phyloP scores from a whole-genome alignment of 2,888 invertebrate genomes.

The Empis livida region DNA sequence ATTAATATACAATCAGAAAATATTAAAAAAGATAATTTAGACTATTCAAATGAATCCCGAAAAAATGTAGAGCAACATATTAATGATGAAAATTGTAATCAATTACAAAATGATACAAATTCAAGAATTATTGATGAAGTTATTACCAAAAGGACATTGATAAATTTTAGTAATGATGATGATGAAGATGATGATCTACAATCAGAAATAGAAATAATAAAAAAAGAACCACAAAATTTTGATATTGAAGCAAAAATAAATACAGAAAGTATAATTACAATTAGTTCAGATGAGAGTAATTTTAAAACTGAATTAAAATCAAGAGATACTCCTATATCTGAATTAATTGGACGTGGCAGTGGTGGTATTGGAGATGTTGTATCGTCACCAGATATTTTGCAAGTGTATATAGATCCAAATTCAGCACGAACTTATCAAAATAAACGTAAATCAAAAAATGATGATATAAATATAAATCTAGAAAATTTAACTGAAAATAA shows the following conservation, averaged over 20 bases:
- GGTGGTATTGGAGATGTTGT: not conserved
- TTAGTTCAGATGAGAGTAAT: not conserved
- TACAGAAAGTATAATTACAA: not conserved
- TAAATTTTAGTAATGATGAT: no score
- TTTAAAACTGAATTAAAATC: not conserved
- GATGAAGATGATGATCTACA: no score
- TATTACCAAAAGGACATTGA: no score
- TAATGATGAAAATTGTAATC: no score
- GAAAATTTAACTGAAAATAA: not conserved
- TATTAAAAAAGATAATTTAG: no score
- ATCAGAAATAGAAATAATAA: no score
- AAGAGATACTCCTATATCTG: not conserved
- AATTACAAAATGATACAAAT: no score
- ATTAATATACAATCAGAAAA: no score
- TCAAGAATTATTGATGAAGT: no score
- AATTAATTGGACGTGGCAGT: not conserved
- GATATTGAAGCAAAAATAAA: not conserved
- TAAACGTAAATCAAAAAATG: conserved; percentile 3
- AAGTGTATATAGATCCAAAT: conserved; percentile 5
- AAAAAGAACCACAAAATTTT: not conserved
- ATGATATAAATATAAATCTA: not conserved
- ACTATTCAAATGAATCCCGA: no score
- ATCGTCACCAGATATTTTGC: conserved; percentile 10
- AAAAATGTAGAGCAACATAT: no score
- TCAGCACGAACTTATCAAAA: conserved; percentile 10